Evolutionary conservation across 1,140 invertebrate species (phyloP).

Genomic region (Drosophila lacteicornis): DNA sequence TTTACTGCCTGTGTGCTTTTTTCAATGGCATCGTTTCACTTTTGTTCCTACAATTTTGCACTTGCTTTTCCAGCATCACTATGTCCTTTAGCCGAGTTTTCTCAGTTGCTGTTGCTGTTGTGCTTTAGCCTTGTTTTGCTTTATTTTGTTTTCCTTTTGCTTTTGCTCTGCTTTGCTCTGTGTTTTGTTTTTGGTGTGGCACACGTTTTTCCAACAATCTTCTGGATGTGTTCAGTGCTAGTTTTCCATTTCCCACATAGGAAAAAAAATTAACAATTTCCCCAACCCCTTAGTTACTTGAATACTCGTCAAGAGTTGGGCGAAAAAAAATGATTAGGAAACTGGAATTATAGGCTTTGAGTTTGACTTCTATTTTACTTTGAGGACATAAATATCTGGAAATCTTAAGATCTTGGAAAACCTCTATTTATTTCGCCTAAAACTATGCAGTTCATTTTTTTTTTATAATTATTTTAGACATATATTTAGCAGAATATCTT

Average conservation of each 20-base stretch:
- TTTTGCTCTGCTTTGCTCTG: constrained; percentile 7
- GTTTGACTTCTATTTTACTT: not conserved
- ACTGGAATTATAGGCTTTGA: not conserved
- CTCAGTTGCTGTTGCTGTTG: constrained; percentile 20
- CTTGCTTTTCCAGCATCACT: constrained; percentile 43
- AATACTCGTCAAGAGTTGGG: not conserved
- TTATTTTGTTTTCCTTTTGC: constrained; percentile 30
- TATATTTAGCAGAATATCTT: too few species aligned
- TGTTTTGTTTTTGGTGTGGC: constrained; percentile 49
- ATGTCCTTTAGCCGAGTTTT: constrained; percentile 33
- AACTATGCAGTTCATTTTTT: too few species aligned
- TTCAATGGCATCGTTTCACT: constrained; percentile 51
- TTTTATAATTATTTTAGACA: too few species aligned
- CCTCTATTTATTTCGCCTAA: too few species aligned
- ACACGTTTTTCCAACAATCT: constrained; percentile 47
- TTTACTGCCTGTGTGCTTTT: constrained; percentile 56
- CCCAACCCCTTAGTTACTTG: not conserved
- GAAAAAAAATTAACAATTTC: constrained; percentile 3
- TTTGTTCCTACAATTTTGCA: constrained; percentile 57
- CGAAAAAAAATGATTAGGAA: constrained; percentile 5
- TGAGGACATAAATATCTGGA: too few species aligned
- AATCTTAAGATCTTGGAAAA: not conserved
- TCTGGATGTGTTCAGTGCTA: constrained; percentile 15
- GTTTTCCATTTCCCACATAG: constrained; percentile 27
- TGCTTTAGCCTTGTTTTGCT: constrained; percentile 34